Conservation (phyloP, 2,888 invertebrate species). For the Polymixis flavicincta region DNA sequence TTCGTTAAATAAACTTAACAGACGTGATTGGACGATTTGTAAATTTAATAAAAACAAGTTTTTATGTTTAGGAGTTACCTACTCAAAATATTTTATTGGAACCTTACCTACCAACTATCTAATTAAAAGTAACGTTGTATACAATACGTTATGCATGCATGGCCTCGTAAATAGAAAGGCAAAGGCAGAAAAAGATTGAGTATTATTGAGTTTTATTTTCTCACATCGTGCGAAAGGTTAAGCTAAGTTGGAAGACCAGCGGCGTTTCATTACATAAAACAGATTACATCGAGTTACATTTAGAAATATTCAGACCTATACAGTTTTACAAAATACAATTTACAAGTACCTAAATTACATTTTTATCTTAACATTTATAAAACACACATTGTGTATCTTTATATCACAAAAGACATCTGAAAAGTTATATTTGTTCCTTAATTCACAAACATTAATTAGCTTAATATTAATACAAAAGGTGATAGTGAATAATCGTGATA, state of each 20-base stretch:
- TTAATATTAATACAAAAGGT: slow-evolving; percentile 30
- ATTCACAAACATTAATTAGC: slow-evolving; percentile 23
- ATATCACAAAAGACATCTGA: slow-evolving; percentile 19
- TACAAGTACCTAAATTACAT: slow-evolving; percentile 40
- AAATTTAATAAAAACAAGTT: not conserved
- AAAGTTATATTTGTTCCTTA: slow-evolving; percentile 35
- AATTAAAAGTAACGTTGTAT: not conserved
- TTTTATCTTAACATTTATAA: slow-evolving; percentile 21
- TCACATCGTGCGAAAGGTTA: slow-evolving; percentile 25
- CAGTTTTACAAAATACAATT: slow-evolving; percentile 40
- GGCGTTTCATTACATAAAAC: slow-evolving; percentile 24
- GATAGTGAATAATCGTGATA: slow-evolving; percentile 6
- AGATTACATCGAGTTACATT: slow-evolving; percentile 41
- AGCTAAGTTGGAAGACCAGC: slow-evolving; percentile 51
- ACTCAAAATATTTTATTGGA: not conserved
- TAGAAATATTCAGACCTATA: slow-evolving; percentile 51
- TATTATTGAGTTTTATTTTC: slow-evolving; percentile 25
- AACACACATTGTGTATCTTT: slow-evolving; percentile 19
- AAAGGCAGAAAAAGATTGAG: slow-evolving; percentile 9
- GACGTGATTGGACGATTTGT: not conserved
- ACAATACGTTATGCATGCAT: slow-evolving; percentile 12
- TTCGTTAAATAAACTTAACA: not conserved
- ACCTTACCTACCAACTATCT: slow-evolving; percentile 1
- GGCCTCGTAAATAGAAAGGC: not conserved
- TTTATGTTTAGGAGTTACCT: not conserved